Evolutionary conservation across 1,140 invertebrate species (phyloP), one percentile per base, ranked within the genome.

Genomic region (Zaprionus nigranus): DNA sequence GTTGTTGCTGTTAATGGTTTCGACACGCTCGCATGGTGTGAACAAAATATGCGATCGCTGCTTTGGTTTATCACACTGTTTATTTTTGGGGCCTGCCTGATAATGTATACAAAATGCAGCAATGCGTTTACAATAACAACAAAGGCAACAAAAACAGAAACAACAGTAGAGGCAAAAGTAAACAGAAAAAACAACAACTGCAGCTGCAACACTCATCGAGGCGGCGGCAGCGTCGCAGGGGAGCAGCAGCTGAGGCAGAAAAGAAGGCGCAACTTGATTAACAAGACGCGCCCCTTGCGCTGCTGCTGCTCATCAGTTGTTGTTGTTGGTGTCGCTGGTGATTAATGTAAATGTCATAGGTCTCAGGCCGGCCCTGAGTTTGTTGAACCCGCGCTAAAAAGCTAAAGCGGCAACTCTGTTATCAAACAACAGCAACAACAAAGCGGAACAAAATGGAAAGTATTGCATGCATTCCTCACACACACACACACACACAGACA

Each of bases 261-360:
- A 30, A 30, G 7, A 7, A 30, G 28, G 28, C 28, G 28, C 40
- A 58, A 65, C 22, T 72, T 30, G 67, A 59, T 64, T 69, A 78
- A 59, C 28, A 36, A 64, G 56, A 51, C 60, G 36, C 58, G 58
- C 65, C 66, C 59, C 58, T 20, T 20, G 67, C 43, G 34, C 43
- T 20, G 9, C 43, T 20, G 17, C n/a, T 12, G 46, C 54, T 28
- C 59, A 15, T 12, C 53, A 7, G 9, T 34, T 11, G 30, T 34
- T 30, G 28, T 64, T 38, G 64, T 59, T 60, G 28, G 58, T n/a
- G 36, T 51, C n/a, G 36, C 30, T 59, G 71, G 71, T 90, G 85
- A 90, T 90, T 90, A 90, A 90, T 90, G 82, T 75, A 82, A 84
- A 88, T 88, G 85, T 90, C 85, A 88, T 90, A 90, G 85, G 85